phyloP scores from a whole-genome alignment of 1,140 invertebrate genomes.

The Andricus grossulariae region DNA sequence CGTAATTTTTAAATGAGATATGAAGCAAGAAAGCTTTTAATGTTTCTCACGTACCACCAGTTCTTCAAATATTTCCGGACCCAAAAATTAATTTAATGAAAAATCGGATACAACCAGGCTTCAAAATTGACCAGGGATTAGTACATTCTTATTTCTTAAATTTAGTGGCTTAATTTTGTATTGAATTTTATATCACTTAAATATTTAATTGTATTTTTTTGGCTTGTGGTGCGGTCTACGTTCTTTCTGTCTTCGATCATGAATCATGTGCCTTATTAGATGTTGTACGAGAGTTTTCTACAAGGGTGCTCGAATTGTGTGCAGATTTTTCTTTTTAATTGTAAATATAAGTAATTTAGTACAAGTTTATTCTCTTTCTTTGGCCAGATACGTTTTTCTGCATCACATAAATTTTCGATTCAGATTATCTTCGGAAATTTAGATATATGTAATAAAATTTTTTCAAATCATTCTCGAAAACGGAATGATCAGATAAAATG shows the following conservation, averaged over 20 bases:
- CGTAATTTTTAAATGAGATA: neutral
- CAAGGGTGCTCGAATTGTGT: slow-evolving; percentile 56
- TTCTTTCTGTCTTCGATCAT: slow-evolving; percentile 41
- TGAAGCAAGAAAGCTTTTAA: neutral
- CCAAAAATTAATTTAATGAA: too few species aligned
- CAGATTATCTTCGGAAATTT: too few species aligned
- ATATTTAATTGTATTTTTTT: neutral
- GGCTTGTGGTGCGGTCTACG: neutral
- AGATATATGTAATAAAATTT: too few species aligned
- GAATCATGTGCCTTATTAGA: slow-evolving; percentile 65
- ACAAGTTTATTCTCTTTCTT: too few species aligned
- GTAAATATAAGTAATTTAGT: neutral
- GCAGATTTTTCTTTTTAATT: slow-evolving; percentile 26
- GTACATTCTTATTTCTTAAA: too few species aligned
- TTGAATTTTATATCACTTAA: neutral
- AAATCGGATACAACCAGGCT: too few species aligned
- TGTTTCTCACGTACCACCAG: neutral
- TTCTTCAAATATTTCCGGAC: too few species aligned
- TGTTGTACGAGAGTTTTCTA: slow-evolving; percentile 48
- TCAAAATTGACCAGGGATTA: too few species aligned
- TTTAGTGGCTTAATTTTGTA: neutral
- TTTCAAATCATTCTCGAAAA: too few species aligned
- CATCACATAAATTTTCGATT: too few species aligned
- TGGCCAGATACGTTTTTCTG: too few species aligned
- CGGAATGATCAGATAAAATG: too few species aligned